Conservation (phyloP, 2,888 invertebrate genomes). For the Amphipoea lucens region DNA sequence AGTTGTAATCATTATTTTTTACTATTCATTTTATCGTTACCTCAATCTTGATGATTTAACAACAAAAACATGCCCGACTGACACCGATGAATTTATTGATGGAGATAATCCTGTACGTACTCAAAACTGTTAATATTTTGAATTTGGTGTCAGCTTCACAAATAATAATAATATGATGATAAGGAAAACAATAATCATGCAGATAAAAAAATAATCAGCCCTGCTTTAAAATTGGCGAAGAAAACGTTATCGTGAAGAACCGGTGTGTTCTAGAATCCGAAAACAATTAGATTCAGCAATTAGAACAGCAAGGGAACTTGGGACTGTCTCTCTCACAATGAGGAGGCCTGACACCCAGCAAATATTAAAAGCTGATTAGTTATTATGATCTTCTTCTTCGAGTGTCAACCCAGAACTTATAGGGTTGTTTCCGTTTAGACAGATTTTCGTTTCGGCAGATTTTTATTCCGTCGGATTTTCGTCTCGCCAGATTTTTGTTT, state of each 20-base stretch:
- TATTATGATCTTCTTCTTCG: background rate
- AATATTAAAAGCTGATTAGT: background rate
- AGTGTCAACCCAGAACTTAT: background rate
- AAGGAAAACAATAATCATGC: background rate
- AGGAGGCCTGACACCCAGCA: too few relatives aligned
- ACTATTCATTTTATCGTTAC: constrained; percentile 2
- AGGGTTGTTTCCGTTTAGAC: too few relatives aligned
- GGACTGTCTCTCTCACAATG: background rate
- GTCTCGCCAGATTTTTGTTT: too few relatives aligned
- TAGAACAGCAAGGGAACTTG: too few relatives aligned
- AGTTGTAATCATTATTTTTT: background rate
- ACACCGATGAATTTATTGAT: background rate
- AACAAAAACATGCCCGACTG: background rate
- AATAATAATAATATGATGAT: constrained; percentile 1
- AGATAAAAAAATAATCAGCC: background rate
- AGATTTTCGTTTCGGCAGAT: too few relatives aligned
- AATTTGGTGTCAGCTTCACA: background rate
- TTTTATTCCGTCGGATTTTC: too few relatives aligned
- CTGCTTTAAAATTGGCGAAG: background rate
- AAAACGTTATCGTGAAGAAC: background rate
- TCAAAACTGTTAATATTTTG: constrained; percentile 9
- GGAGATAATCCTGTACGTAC: background rate
- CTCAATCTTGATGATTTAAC: background rate
- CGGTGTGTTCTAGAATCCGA: background rate
- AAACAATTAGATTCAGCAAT: background rate